Base-by-base conservation (phyloP, 1,140 invertebrate genomes). In the Galendromus occidentalis region DNA sequence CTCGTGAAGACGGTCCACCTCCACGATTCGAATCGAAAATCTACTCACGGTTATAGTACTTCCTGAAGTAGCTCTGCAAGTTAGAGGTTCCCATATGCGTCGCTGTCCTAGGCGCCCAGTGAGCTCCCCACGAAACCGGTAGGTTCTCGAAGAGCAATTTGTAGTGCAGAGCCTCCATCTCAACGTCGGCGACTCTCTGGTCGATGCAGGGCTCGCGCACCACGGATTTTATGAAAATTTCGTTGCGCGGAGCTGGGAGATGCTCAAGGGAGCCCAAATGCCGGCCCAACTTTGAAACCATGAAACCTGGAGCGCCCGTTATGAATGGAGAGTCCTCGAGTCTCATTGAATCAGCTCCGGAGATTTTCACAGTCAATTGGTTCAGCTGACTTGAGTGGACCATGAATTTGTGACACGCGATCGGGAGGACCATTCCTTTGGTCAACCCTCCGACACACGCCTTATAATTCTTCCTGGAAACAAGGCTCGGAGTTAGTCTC, bases 321-420 rank as follows among this genome's bases (percentile, higher is more conserved):
- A 59, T 25, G 33, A 29, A 59, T 6, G 51, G 51, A 12, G 1
- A 29, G 14, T 59, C 51, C 25, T 59, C 17, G 2, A 59, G 51
- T 14, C 9, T 25, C 2, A 59, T 33, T 2, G 25, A 33, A 14
- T 59, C 22, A 25, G 25, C 33, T 14, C 25, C 25, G 14, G 25
- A 29, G 12, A 59, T 59, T 4, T 59, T 22, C 51, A 59, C 14
- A 17, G 33, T 33, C 51, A 59, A 17, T 59, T 25, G 14, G 22
- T 59, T 59, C 51, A 59, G 9, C 51, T 59, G 51, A 22, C 51
- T 59, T 17, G 17, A 2, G 20, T 59, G 51, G 9, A 59, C 33
- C 14, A 59, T 59, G 22, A 59, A 25, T 59, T 59, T 59, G 51
- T 59, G 51, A 33, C 51, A 59, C 33, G 51, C 51, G 9, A 59